Base-by-base conservation (phyloP, 2,113 vertebrate species). In the Megaceryle torquata region DNA sequence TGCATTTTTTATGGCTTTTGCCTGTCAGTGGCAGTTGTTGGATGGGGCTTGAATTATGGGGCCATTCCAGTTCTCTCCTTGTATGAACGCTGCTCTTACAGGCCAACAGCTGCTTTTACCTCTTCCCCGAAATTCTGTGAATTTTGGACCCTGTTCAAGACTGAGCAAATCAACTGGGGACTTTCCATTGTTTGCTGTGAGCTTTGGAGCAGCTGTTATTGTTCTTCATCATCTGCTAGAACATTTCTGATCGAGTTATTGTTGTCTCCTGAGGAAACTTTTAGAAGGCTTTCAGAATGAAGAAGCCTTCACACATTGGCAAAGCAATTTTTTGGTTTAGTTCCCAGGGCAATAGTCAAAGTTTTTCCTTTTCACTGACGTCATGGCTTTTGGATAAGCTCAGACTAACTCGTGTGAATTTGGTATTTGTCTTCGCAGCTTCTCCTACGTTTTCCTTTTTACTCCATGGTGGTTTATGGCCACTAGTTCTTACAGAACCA, bases 121-220 rank as follows among this genome's bases (percentile, higher is more conserved):
- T 95, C 86, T 93, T 86, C 90, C 93, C 82, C 0, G 6, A 94
- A 91, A 93, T 91, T 84, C 78, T 54, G 86, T 72, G 65, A 77
- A 89, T 65, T 76, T 39, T 94, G 92, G 92, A 71, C 35, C 41
- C 68, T 0, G 3, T 68, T 94, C 92, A 94, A 86, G 72, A 83
- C 90, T 14, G 67, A 84, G 48, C 25, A 88, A 86, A 88, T 79
- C 80, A 75, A 14, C 19, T 4, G 83, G 82, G 90, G 90, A 93
- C 82, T 95, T 96, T 94, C 95, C 95, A 92, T 94, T 96, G 96
- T 96, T 95, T 92, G 92, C 86, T 0, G 6, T 48, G 65, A 86
- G 63, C 88, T 86, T 71, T 8, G 13, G 82, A 95, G 54, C 95
- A 97, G 96, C 96, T 96, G 96, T 93, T 95, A 93, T 95, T 97